A percentile compares a stretch with the other conserved stretches of the same genome.
phyloP scores from a whole-genome alignment of 2,797 vertebrate genomes.

The Lagodon rhomboides region DNA sequence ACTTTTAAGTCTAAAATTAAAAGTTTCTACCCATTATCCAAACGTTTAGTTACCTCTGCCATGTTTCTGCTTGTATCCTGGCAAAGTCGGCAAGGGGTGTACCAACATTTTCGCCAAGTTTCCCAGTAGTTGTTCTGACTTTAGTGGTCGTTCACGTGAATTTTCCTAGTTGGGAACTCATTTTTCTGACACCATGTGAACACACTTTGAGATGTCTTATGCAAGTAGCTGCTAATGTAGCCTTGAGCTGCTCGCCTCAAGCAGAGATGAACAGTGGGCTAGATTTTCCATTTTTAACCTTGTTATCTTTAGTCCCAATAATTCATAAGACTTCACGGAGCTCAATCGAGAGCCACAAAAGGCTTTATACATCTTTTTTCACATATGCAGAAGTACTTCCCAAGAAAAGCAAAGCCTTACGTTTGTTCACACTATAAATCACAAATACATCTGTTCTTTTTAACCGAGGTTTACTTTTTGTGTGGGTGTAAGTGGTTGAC shows the following conservation, averaged over 20 bases:
- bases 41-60: too few species aligned
- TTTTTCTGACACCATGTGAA: too few species aligned
- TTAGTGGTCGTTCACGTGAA: too few species aligned
- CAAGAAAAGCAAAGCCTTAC: background rate
- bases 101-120: too few species aligned
- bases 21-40: too few species aligned
- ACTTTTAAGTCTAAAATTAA: too few species aligned
- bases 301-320: background rate
- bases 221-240: background rate
- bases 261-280: background rate
- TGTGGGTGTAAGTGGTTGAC: constrained; percentile 14
- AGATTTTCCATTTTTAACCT: background rate
- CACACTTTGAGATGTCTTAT: background rate
- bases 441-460: constrained; percentile 11
- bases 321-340: background rate
- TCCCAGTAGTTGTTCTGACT: too few species aligned
- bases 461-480: background rate
- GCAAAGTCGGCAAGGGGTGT: too few species aligned
- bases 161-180: too few species aligned
- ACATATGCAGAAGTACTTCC: background rate
- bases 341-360: background rate
- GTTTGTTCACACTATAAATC: background rate
- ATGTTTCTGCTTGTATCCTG: too few species aligned
- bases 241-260: background rate
- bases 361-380: background rate